Evolutionary conservation across 2,797 vertebrate species (phyloP), one percentile per base, ranked within the genome.

Genomic region (Myotis myotis): DNA sequence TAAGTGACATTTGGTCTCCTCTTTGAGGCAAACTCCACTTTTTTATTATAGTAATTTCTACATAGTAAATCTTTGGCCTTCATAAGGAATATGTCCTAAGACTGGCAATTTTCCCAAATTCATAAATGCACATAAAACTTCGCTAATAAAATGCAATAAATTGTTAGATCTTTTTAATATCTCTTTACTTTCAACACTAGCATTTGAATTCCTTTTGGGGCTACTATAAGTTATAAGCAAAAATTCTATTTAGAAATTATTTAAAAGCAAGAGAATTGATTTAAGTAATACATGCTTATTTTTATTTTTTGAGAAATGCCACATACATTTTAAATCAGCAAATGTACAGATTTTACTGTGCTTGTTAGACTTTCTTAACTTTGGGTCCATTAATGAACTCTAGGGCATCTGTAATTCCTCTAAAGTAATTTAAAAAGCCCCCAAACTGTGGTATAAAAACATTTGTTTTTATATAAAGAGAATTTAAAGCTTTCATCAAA

Each of bases 311-410:
- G 71, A 78, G 16, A 49, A 30, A n/a, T 88, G 22, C 6, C 25
- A 79, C n/a, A 72, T 79, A 49, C 70, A 91, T 38, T 86, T 85
- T 80, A 82, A 90, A 64, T 88, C 19, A 30, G 60, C 33, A 86
- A 72, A 79, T 62, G 19, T 51, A 47, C 5, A 87, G 44, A 74
- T 64, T 95, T n/a, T 81, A 38, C 10, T 87, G 3, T 68, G 38
- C 33, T 62, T 87, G 3, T 85, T 93, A 92, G 22, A 87, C 94
- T 88, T 88, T 66, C 60, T 96, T 70, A 94, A 70, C 33, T 80
- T 74, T 72, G 13, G 47, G 68, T 44, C 33, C 17, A 41, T 19
- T 5, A 85, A 44, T 78, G 28, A 93, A 87, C 20, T 55, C 70
- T 57, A 89, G 74, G 36, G 1, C 8, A 81, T 78, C 8, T 91